Evolutionary conservation across 2,888 invertebrate species (phyloP).

Genomic region (Acanthosepion esculentum): DNA sequence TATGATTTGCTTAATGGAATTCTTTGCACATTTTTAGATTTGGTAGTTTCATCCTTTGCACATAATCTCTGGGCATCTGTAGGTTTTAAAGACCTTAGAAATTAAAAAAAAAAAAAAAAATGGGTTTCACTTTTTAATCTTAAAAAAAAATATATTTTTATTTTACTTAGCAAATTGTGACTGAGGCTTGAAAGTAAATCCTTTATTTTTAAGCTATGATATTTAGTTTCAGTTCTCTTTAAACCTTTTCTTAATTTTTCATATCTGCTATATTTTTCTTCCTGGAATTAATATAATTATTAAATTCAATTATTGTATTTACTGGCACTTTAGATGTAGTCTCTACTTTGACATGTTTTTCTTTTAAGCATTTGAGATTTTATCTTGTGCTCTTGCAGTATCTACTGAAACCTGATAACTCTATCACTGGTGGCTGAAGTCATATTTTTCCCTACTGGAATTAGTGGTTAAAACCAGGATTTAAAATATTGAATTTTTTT

Average conservation of each 20-base stretch:
- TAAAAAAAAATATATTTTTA: background rate
- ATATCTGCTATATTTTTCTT: background rate
- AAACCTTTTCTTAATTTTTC: background rate
- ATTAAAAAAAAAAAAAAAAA: background rate
- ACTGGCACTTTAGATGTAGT: background rate
- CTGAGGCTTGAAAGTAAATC: background rate
- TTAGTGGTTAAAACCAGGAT: too few relatives aligned
- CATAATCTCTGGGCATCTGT: background rate
- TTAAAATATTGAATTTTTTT: too few relatives aligned
- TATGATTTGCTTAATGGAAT: background rate
- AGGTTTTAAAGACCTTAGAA: background rate
- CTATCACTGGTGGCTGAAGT: too few relatives aligned
- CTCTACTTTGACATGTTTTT: too few relatives aligned
- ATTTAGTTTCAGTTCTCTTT: background rate
- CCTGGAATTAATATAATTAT: background rate
- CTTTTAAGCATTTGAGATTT: too few relatives aligned
- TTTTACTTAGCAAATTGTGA: background rate
- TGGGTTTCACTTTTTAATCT: slow-evolving; percentile 16
- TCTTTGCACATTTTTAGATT: background rate
- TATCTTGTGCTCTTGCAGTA: too few relatives aligned
- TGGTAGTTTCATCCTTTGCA: background rate
- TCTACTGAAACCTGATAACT: too few relatives aligned
- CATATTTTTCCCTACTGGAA: too few relatives aligned
- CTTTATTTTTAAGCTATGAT: background rate
- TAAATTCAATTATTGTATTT: background rate